These are phyloP conservation scores for Ptychadena robeensis DNA, from an alignment of 2,797 vertebrate genomes.

Conservation along the genomic window DNA sequence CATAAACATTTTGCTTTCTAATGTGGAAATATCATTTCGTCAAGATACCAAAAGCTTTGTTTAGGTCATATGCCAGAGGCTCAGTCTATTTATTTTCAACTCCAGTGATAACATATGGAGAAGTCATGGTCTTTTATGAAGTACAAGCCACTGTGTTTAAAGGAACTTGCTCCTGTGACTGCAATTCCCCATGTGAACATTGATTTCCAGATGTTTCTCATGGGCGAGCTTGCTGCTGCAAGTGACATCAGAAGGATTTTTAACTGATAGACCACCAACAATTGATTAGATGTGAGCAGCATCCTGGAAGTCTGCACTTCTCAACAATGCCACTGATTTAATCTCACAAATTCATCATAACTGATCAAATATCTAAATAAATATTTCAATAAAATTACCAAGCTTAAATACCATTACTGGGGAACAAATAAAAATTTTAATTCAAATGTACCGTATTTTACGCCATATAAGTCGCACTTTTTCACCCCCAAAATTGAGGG, in stretches of 20 bases:
- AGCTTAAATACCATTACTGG: too few species aligned
- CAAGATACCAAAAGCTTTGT: slow-evolving; percentile 63
- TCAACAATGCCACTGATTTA: background rate
- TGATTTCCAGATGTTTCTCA: slow-evolving; percentile 65
- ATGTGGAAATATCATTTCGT: slow-evolving; percentile 64
- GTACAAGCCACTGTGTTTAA: slow-evolving; percentile 59
- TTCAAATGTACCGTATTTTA: too few species aligned
- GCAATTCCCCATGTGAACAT: slow-evolving; percentile 54
- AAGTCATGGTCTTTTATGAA: slow-evolving; percentile 54
- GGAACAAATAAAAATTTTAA: background rate
- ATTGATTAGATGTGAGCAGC: slow-evolving; percentile 18
- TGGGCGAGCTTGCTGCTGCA: slow-evolving; percentile 15
- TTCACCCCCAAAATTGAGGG: too few species aligned
- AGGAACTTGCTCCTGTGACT: slow-evolving; percentile 66
- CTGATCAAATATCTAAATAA: background rate
- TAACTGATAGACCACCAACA: slow-evolving; percentile 49
- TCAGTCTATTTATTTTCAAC: slow-evolving; percentile 67
- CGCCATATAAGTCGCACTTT: too few species aligned
- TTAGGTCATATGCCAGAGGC: slow-evolving; percentile 63
- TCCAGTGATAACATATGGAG: slow-evolving; percentile 60
- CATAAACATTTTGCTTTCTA: slow-evolving; percentile 70
- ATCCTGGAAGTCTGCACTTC: background rate
- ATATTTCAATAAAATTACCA: background rate
- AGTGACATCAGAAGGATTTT: background rate
- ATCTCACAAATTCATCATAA: background rate